Percentiles rank a stretch among this genome's conserved stretches.
Conservation (phyloP, 2,888 invertebrate species). For the Lampropteryx suffumata region DNA sequence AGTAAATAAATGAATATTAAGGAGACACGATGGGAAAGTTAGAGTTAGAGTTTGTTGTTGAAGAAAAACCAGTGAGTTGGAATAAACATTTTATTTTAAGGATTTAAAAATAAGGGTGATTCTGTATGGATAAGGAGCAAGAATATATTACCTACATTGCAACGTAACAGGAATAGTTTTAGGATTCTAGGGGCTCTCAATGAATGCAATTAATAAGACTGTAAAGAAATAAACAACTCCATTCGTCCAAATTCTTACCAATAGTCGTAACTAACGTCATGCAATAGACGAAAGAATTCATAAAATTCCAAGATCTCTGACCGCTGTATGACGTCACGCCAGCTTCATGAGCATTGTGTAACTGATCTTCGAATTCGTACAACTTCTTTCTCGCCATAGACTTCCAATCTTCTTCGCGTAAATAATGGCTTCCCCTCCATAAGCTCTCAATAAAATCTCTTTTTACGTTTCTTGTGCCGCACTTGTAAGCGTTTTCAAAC, state of each 20-base stretch:
- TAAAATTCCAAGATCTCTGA: slow-evolving; percentile 93
- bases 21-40: no score
- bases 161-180: no score
- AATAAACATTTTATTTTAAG: slow-evolving; percentile 11
- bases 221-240: no score
- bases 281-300: slow-evolving; percentile 93
- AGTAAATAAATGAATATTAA: no score
- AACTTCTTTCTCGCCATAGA: slow-evolving; percentile 91
- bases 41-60: slow-evolving; percentile 2
- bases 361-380: slow-evolving; percentile 92
- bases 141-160: no score
- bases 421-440: slow-evolving; percentile 91
- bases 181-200: background rate
- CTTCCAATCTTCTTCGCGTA: slow-evolving; percentile 95
- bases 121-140: no score
- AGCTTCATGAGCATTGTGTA: slow-evolving; percentile 92
- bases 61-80: slow-evolving; percentile 8
- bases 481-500: slow-evolving; percentile 93
- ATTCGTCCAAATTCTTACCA: slow-evolving; percentile 83
- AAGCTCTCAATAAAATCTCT: slow-evolving; percentile 92
- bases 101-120: background rate
- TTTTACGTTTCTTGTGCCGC: slow-evolving; percentile 93
- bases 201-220: no score
- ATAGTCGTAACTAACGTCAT: slow-evolving; percentile 94
- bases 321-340: slow-evolving; percentile 93